Conservation (phyloP, 2,113 vertebrate genomes). For the Nanorana parkeri region DNA sequence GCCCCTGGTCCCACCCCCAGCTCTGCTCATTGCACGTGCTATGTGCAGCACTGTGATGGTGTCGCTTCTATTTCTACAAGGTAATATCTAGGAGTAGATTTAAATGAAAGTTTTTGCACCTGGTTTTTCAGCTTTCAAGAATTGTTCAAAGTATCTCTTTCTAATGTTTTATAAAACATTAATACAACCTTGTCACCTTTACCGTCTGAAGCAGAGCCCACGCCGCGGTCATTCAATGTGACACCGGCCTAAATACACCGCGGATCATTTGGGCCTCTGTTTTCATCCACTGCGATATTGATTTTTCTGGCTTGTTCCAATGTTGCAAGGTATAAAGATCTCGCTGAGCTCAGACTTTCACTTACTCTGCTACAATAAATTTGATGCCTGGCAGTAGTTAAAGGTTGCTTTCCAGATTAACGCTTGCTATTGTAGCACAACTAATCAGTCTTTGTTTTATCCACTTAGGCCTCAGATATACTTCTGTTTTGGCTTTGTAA, state of each 20-base stretch:
- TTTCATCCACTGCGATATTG: not conserved
- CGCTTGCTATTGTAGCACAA: not conserved
- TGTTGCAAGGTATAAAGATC: conserved; percentile 4
- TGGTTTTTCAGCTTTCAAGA: too few species aligned
- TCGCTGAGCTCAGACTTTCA: conserved; percentile 4
- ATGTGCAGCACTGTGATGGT: too few species aligned
- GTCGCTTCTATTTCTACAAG: too few species aligned
- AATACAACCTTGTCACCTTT: not conserved
- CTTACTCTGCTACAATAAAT: not conserved
- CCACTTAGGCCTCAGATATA: not conserved
- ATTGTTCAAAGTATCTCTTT: too few species aligned
- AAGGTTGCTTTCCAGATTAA: not conserved
- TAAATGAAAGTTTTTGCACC: too few species aligned
- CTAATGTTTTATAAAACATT: too few species aligned
- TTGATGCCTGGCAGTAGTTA: not conserved
- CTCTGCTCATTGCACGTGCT: too few species aligned
- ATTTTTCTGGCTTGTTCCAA: conserved; percentile 3
- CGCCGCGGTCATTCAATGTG: not conserved
- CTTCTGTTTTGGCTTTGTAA: not conserved
- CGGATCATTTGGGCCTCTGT: not conserved
- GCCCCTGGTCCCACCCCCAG: too few species aligned
- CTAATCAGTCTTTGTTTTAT: not conserved
- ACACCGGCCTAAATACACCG: not conserved
- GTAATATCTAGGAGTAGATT: too few species aligned
- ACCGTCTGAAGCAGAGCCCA: not conserved